A percentile compares a stretch with the other conserved stretches of the same genome.
phyloP scores from a whole-genome alignment of 2,797 vertebrate genomes.

The Emydoidea blandingii region DNA sequence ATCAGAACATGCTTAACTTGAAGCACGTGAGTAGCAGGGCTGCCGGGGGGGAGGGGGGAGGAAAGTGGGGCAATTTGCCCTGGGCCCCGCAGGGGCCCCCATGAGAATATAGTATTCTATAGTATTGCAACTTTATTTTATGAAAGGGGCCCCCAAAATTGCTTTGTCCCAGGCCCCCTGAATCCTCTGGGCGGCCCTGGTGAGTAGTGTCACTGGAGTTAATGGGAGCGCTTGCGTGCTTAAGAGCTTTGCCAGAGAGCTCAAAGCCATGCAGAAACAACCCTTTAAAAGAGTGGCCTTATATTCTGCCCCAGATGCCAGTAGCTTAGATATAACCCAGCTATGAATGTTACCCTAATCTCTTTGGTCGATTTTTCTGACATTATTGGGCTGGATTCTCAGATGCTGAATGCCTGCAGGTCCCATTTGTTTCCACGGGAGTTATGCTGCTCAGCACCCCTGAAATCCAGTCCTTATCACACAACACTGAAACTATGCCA shows the following conservation, averaged over 20 bases:
- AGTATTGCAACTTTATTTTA: no score
- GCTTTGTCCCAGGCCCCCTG: no score
- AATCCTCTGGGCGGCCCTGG: no score
- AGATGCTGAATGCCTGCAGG: no score
- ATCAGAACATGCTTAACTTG: background rate
- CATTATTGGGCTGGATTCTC: background rate
- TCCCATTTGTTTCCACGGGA: background rate
- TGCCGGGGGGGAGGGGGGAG: no score
- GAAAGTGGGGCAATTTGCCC: no score
- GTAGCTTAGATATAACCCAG: background rate
- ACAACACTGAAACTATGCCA: background rate
- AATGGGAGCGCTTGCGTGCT: background rate
- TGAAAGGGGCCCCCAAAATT: no score
- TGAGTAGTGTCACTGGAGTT: background rate
- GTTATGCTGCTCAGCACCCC: background rate
- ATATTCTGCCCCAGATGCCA: background rate
- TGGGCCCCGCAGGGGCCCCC: no score
- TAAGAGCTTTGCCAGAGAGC: background rate
- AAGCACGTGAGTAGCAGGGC: background rate
- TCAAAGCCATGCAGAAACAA: background rate
- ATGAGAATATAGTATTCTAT: no score
- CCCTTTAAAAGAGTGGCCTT: background rate
- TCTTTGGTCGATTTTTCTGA: background rate
- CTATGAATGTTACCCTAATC: background rate
- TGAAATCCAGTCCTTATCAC: background rate